Base-by-base conservation (phyloP, 2,113 vertebrate genomes). In the Equus quagga region DNA sequence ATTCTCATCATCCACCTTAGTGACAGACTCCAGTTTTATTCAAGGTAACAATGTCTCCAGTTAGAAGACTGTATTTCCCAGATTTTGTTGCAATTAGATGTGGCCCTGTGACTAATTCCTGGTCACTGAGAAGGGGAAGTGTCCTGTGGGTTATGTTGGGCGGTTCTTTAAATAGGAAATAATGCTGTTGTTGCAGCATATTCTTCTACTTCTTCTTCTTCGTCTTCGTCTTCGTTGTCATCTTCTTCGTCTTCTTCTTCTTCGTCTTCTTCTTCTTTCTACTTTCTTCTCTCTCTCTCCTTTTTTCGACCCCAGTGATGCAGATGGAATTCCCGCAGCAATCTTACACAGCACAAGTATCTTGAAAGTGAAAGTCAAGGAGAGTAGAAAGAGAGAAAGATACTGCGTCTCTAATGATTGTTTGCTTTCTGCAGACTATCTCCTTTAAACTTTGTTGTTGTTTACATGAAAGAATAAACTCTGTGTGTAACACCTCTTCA, bases 1-100 rank as follows among this genome's bases (percentile, higher is more conserved):
- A 69, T 89, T 89, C 24, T 49, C 56, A 60, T 3, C 46, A 33
- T 62, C 46, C 9, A 58, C 6, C 13, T 89, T 88, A 82, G 58
- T n/a, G 46, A 49, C 36, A 82, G 88, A n/a, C 41, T 91, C 28
- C 15, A 81, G 54, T 81, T 93, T 79, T 81, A 70, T 78, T 93
- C 56, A 79, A 13, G 6, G 13, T 64, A 28, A 31, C 8, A 24
- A 46, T 26, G 12, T 82, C 21, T 76, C 62, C 41, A 56, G 13
- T 23, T 44, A 65, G 94, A 95, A 92, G 21, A 60, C 7, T 58
- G 0, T 9, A 44, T 26, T 92, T 82, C 13, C 46, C 56, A 70
- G 23, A 9, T 9, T 26, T 75, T 65, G 87, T 64, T 65, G 44
- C n/a, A 79, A 15, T 58, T 41, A 26, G 5, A 67, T 82, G 21